Evolutionary conservation across 2,113 vertebrate genomes (phyloP).

Genomic region (Hystrix brachyura): DNA sequence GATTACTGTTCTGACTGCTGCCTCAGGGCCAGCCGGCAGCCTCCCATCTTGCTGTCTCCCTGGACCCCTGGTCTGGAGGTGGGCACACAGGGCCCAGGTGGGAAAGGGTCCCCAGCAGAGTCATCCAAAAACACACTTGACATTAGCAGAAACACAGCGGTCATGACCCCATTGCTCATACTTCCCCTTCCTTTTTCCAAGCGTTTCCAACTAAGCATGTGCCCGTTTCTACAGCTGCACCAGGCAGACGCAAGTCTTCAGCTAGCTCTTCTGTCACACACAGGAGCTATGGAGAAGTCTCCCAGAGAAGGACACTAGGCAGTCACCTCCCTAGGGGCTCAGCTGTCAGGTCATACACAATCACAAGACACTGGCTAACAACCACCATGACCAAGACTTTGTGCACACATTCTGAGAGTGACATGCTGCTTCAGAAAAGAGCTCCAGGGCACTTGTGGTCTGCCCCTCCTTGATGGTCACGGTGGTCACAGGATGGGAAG

Average conservation of each 20-base stretch:
- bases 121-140: neutral
- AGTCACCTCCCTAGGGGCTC: fast-evolving
- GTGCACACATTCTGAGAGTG: neutral
- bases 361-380: neutral
- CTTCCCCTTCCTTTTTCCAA: neutral
- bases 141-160: neutral
- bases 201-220: fast-evolving
- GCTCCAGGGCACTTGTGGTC: neutral
- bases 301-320: fast-evolving
- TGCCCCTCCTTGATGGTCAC: neutral
- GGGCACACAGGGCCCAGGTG: fast-evolving
- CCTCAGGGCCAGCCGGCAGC: fast-evolving
- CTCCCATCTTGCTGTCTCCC: neutral
- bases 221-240: neutral
- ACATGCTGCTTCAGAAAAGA: fast-evolving
- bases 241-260: no score
- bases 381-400: neutral
- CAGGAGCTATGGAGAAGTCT: neutral
- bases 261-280: fast-evolving
- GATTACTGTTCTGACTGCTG: fast-evolving
- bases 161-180: fast-evolving
- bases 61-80: neutral
- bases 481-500: neutral
- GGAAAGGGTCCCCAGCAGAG: neutral
- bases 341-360: no score